phyloP scores from a whole-genome alignment of 2,888 invertebrate species.

The Xylophagus ater region DNA sequence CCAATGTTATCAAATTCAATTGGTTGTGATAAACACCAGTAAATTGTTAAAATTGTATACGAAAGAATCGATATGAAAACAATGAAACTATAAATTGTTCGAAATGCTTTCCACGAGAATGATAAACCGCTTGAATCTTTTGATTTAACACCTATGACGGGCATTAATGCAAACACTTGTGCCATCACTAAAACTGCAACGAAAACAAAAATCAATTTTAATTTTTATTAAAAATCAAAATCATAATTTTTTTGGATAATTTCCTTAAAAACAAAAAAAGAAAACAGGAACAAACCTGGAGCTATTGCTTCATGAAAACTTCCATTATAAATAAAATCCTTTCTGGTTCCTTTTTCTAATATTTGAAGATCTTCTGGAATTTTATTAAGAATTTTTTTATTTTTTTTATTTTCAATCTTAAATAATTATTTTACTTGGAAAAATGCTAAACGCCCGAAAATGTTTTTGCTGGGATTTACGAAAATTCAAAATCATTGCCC shows the following conservation, averaged over 20 bases:
- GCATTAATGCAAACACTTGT: constrained; percentile 40
- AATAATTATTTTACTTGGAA: too few relatives aligned
- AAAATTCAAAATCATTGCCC: too few relatives aligned
- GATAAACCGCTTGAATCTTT: constrained; percentile 29
- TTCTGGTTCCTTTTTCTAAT: constrained; percentile 9
- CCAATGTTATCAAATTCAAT: constrained; percentile 17
- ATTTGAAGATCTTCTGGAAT: too few relatives aligned
- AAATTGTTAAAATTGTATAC: constrained; percentile 21
- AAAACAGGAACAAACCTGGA: constrained; percentile 5
- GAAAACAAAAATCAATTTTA: background rate
- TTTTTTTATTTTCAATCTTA: too few relatives aligned
- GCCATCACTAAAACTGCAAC: constrained; percentile 34
- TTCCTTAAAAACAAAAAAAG: too few relatives aligned
- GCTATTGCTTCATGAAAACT: constrained; percentile 18
- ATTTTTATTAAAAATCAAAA: background rate
- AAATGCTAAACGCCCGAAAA: too few relatives aligned
- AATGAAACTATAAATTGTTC: constrained; percentile 9
- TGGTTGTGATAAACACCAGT: constrained; percentile 23
- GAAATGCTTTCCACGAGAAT: constrained; percentile 18
- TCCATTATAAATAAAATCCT: constrained; percentile 12
- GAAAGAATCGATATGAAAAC: background rate
- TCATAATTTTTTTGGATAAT: background rate
- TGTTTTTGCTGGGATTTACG: too few relatives aligned
- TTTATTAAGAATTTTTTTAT: too few relatives aligned
- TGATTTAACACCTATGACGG: constrained; percentile 34